These are phyloP conservation scores for Xenopus laevis DNA, from an alignment of 2,113 vertebrate genomes.

Conservation along the genomic window DNA sequence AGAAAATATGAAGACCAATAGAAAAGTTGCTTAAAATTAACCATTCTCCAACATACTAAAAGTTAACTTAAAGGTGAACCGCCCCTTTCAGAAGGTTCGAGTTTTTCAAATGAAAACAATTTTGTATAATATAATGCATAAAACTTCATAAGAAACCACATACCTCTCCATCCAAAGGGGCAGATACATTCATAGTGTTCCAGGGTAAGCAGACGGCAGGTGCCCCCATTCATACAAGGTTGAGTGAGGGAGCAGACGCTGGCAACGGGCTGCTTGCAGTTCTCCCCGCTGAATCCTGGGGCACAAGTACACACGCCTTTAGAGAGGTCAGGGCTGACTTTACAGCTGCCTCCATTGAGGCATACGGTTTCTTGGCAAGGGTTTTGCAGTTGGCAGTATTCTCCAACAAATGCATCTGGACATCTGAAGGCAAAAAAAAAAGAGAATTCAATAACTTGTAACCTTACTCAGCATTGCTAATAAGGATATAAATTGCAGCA, in stretches of 20 bases:
- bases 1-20: too few relatives aligned
- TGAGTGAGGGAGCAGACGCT: conserved; percentile 80
- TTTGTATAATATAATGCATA: too few relatives aligned
- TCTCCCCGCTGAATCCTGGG: conserved; percentile 72
- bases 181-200: conserved; percentile 79
- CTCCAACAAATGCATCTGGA: conserved; percentile 78
- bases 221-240: conserved; percentile 77
- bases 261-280: conserved; percentile 74
- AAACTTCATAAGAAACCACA: conserved; percentile 6
- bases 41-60: too few relatives aligned
- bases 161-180: conserved; percentile 81
- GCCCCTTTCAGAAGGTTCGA: too few relatives aligned
- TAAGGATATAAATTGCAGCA: not conserved
- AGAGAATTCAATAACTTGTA: not conserved
- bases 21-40: too few relatives aligned
- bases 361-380: conserved; percentile 80
- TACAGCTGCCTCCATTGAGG: conserved; percentile 82
- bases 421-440: conserved; percentile 68
- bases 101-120: too few relatives aligned
- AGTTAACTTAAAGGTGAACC: too few relatives aligned
- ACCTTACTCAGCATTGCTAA: too few relatives aligned
- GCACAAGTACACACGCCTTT: conserved; percentile 76
- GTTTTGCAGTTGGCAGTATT: conserved; percentile 86
- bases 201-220: conserved; percentile 69
- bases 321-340: conserved; percentile 64